phyloP scores from a whole-genome alignment of 2,888 invertebrate species.

The Callosobruchus maculatus region DNA sequence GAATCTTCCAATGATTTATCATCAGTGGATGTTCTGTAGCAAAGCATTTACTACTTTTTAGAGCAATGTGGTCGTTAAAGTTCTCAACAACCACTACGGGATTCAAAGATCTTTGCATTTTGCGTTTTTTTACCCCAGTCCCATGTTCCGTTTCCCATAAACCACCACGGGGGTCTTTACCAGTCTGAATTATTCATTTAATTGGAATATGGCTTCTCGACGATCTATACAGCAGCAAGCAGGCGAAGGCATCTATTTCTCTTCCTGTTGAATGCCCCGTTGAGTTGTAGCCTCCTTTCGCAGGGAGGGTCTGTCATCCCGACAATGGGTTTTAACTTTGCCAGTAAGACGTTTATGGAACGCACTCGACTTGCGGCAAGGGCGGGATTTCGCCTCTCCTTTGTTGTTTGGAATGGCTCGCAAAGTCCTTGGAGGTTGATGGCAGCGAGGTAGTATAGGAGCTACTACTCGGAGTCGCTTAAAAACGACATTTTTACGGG shows the following conservation, averaged over 20 bases:
- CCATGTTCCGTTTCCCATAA: background rate
- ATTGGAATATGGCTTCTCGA: slow-evolving; percentile 21
- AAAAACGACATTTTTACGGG: no score
- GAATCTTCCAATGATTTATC: no score
- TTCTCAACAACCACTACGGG: background rate
- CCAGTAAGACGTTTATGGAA: slow-evolving; percentile 13
- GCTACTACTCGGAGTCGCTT: background rate
- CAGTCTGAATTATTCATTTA: slow-evolving; percentile 22
- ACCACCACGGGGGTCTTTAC: background rate
- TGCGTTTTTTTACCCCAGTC: background rate
- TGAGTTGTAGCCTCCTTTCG: slow-evolving; percentile 12
- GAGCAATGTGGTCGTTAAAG: background rate
- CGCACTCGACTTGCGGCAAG: background rate
- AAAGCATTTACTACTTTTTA: background rate
- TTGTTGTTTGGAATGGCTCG: background rate
- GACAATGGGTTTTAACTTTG: slow-evolving; percentile 12
- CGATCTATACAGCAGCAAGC: background rate
- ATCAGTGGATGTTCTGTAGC: no score
- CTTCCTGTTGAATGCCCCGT: slow-evolving; percentile 17
- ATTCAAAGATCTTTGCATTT: background rate
- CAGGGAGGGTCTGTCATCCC: slow-evolving; percentile 14
- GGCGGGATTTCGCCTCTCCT: background rate
- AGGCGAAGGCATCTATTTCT: slow-evolving; percentile 1
- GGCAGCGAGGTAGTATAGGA: background rate
- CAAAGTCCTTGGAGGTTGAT: background rate